Conservation (phyloP, 2,888 invertebrate genomes). For the Cephus rjabovi region DNA sequence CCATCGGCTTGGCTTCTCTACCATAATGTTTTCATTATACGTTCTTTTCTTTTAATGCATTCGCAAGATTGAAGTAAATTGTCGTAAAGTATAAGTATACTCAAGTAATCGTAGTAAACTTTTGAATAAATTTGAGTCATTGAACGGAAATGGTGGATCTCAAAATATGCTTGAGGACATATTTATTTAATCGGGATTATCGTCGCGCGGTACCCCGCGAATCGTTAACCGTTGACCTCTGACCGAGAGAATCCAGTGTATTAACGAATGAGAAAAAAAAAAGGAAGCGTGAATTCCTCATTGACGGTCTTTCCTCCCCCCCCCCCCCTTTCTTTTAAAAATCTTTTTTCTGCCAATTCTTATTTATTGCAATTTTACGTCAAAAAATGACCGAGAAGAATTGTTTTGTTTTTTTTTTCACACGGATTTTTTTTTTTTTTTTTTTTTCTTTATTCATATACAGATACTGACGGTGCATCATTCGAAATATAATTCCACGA, state of each 20-base stretch:
- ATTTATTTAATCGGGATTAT: neutral
- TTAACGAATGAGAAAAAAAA: too few species aligned
- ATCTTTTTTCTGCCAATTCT: neutral
- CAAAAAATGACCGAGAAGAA: too few species aligned
- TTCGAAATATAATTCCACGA: too few species aligned
- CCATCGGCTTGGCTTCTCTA: slow-evolving; percentile 62
- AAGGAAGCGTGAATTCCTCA: too few species aligned
- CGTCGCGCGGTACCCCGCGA: neutral
- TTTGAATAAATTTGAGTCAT: slow-evolving; percentile 50
- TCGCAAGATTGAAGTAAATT: slow-evolving; percentile 66
- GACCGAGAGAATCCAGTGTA: too few species aligned
- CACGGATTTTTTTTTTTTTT: too few species aligned
- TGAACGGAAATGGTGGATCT: slow-evolving; percentile 62
- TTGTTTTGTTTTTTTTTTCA: too few species aligned
- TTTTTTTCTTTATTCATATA: too few species aligned
- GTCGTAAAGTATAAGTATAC: slow-evolving; percentile 65
- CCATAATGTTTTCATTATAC: slow-evolving; percentile 62
- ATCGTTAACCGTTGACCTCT: neutral
- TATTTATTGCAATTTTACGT: neutral
- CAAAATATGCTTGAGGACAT: slow-evolving; percentile 57
- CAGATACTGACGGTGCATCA: too few species aligned
- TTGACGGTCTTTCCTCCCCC: too few species aligned
- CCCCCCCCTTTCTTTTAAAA: too few species aligned
- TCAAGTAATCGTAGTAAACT: slow-evolving; percentile 58
- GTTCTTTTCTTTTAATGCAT: slow-evolving; percentile 63